Evolutionary conservation across 1,140 invertebrate species (phyloP), one percentile per base, ranked within the genome.

Genomic region (Metaphire vulgaris): DNA sequence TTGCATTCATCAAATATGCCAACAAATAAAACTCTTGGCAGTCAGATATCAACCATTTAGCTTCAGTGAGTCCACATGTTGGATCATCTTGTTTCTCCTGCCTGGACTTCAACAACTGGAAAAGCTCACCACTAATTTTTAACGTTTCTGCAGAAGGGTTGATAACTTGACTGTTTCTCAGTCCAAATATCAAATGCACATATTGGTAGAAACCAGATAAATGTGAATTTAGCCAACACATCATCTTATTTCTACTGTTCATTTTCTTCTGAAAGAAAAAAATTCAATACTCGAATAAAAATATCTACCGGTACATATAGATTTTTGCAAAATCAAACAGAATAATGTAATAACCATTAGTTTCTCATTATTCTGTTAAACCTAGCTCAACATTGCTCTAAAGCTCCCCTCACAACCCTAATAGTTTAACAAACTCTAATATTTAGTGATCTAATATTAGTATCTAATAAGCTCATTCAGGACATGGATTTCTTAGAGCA

Each of bases 11-110:
- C 1, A 76, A 67, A 33, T 73, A n/a, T 33, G 31, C 33, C 26
- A 76, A 71, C 0, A 33, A n/a, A 14, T 76, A 67, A 28, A 76
- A 68, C 29, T 71, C 75, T n/a, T 72, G n/a, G 64, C 75, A 76
- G 1, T 72, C 34, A 6, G 33, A 21, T 30, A 76, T 33, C 21
- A 73, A 2, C 14, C 31, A 26, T 32, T 41, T 26, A 1, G 67
- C 75, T 14, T 33, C 31, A n/a, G 56, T 26, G 16, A 75, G 33
- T n/a, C 64, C 69, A 21, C 26, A 33, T 33, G 29, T 29, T 21
- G 16, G 28, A 26, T 34, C 68, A 6, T 33, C 29, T 0, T 16
- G 16, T 15, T 29, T 68, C 0, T 14, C 14, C n/a, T 64, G 15
- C 30, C 68, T 28, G n/a, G 31, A 1, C 28, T 31, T n/a, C 6